A percentile compares a stretch with the other conserved stretches of the same genome.
phyloP scores from a whole-genome alignment of 2,113 vertebrate species.

The Fukomys damarensis region DNA sequence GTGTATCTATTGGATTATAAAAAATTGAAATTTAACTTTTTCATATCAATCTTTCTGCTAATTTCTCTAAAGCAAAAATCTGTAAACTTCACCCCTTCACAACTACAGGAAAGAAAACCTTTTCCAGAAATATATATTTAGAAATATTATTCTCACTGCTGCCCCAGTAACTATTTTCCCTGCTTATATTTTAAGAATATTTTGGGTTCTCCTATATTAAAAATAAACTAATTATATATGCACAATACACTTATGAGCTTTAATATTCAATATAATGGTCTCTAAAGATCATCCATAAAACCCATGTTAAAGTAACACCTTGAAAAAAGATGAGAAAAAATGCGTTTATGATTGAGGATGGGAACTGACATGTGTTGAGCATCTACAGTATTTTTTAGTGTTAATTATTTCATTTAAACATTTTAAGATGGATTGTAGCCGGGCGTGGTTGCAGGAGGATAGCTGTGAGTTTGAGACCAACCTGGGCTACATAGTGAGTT shows the following conservation, averaged over 20 bases:
- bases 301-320: neutral
- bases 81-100: neutral
- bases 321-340: constrained; percentile 1
- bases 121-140: neutral
- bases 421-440: neutral
- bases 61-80: neutral
- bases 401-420: constrained; percentile 20
- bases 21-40: constrained; percentile 31
- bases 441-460: no score
- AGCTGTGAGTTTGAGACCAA: no score
- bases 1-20: neutral
- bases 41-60: neutral
- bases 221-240: neutral
- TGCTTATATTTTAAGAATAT: constrained; percentile 13
- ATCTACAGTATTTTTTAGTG: constrained; percentile 31
- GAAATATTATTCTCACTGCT: neutral
- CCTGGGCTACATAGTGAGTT: no score
- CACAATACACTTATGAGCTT: neutral
- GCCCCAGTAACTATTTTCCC: neutral
- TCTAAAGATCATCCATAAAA: neutral
- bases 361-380: neutral
- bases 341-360: constrained; percentile 21
- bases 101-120: neutral
- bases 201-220: neutral
- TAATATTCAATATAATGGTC: neutral